phyloP scores from a whole-genome alignment of 2,888 invertebrate genomes.

The Hermodice carunculata region DNA sequence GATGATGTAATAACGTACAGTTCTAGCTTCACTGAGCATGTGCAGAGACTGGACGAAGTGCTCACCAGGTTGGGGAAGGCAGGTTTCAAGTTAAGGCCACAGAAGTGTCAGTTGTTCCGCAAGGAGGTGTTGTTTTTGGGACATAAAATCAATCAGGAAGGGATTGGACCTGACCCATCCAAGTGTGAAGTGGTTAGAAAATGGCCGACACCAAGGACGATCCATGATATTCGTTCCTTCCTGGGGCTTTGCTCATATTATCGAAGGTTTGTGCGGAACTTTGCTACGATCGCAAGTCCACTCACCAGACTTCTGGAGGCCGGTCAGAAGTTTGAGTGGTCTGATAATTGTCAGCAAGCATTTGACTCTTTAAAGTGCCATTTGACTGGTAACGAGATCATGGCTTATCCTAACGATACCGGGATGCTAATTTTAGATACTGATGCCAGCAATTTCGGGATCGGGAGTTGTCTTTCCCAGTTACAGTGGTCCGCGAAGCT shows the following conservation, averaged over 20 bases:
- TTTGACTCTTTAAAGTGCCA: constrained; percentile 28
- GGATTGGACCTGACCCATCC: background rate
- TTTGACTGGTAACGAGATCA: constrained; percentile 19
- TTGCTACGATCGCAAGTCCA: constrained; percentile 19
- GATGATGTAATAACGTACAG: constrained; percentile 18
- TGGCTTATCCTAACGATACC: constrained; percentile 31
- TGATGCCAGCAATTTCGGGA: constrained; percentile 24
- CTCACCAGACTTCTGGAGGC: constrained; percentile 23
- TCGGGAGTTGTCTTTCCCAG: constrained; percentile 34
- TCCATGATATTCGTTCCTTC: background rate
- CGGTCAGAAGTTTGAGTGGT: constrained; percentile 30
- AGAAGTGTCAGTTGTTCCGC: background rate
- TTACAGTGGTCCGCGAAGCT: too few relatives aligned
- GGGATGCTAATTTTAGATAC: constrained; percentile 32
- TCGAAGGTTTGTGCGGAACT: constrained; percentile 27
- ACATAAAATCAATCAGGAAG: background rate
- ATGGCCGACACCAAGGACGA: background rate
- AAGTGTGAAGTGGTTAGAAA: background rate
- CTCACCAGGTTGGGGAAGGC: constrained; percentile 5
- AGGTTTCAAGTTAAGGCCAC: background rate
- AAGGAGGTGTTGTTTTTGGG: constrained; percentile 2
- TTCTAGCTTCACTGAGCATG: constrained; percentile 7
- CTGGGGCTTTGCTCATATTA: background rate
- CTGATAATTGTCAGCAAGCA: constrained; percentile 26
- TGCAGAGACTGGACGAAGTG: constrained; percentile 8